These are phyloP conservation scores for Vandiemenella viatica DNA, from an alignment of 2,888 invertebrate genomes.

Conservation along the genomic window DNA sequence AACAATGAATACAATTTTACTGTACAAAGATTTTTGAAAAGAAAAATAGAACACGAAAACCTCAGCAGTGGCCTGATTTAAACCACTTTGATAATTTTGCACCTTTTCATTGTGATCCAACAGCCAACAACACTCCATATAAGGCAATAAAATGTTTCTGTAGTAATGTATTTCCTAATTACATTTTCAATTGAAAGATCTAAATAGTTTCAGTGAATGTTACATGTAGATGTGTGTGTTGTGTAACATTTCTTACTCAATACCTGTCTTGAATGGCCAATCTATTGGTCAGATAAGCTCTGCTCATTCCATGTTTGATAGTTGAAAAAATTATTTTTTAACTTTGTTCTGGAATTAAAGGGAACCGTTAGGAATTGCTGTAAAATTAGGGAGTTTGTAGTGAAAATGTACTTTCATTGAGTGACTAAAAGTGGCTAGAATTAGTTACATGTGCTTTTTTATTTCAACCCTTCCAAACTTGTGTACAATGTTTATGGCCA, in stretches of 20 bases:
- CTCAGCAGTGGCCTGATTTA: conserved; percentile 12
- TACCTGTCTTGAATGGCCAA: too few species aligned
- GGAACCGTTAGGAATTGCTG: conserved; percentile 6
- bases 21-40: conserved; percentile 15
- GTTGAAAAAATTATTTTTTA: conserved; percentile 5
- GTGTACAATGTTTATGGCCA: too few species aligned
- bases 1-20: conserved; percentile 14
- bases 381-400: conserved; percentile 10
- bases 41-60: conserved; percentile 10
- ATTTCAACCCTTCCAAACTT: conserved; percentile 6
- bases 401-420: conserved; percentile 19
- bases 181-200: too few species aligned
- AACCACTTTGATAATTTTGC: conserved; percentile 10
- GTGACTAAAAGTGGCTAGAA: conserved; percentile 20
- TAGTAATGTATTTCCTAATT: too few species aligned
- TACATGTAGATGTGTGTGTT: too few species aligned
- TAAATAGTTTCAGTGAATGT: too few species aligned
- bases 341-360: conserved; percentile 6
- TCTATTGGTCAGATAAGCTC: conserved; percentile 3
- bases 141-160: too few species aligned
- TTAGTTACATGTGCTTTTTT: conserved; percentile 15
- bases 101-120: conserved; percentile 10
- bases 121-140: too few species aligned
- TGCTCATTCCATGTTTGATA: conserved; percentile 15
- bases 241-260: too few species aligned